phyloP scores from a whole-genome alignment of 23 tunicate species.

The Oikopleura dioica region DNA sequence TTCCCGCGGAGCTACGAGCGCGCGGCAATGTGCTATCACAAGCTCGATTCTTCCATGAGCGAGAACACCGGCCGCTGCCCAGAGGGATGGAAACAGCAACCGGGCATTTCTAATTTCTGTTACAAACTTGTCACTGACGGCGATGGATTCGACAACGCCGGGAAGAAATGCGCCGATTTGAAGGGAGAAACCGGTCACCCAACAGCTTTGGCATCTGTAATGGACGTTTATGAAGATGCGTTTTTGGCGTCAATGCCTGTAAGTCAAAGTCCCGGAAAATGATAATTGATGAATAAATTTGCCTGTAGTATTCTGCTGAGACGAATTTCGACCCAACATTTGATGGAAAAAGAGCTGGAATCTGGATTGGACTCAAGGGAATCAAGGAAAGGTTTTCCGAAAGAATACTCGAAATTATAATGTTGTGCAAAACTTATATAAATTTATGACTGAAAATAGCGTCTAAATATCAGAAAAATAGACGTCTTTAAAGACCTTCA shows the following conservation, averaged over 20 bases:
- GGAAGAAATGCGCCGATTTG: neutral
- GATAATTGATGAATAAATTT: neutral
- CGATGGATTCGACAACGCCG: neutral
- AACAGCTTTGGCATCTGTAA: neutral
- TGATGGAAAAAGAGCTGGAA: neutral
- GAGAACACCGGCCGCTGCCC: constrained; percentile 12
- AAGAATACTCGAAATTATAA: too few relatives aligned
- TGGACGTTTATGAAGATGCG: neutral
- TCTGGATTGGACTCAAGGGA: constrained; percentile 1
- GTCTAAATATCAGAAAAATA: too few relatives aligned
- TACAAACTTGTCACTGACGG: neutral
- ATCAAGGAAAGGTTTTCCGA: neutral
- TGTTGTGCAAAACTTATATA: too few relatives aligned
- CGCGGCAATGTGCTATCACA: neutral
- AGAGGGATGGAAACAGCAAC: constrained; percentile 11
- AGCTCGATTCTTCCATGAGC: neutral
- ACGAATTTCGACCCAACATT: neutral
- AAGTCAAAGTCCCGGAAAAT: neutral
- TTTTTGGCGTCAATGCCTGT: neutral
- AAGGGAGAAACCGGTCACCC: neutral
- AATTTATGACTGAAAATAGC: too few relatives aligned
- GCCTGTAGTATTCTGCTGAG: neutral
- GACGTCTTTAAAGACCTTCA: too few relatives aligned
- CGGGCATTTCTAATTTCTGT: neutral
- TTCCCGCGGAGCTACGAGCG: neutral